A percentile compares a stretch with the other conserved stretches of the same genome.
Evolutionary conservation across 2,888 invertebrate genomes (phyloP).

Genomic region (Caenorhabditis japonica): DNA sequence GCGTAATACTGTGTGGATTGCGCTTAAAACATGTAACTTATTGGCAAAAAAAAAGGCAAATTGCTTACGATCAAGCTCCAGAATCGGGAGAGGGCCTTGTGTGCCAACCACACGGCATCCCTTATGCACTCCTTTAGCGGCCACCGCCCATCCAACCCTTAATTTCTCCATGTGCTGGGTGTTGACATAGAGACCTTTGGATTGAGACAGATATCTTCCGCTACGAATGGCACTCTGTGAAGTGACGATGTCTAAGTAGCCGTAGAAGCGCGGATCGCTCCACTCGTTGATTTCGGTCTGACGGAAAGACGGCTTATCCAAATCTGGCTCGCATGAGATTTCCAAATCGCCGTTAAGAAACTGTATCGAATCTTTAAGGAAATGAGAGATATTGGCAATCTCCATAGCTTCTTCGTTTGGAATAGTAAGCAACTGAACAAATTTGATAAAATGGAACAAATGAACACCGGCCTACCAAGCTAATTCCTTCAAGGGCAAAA

Average conservation of each 20-base stretch:
- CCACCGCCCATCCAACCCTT: slow-evolving; percentile 37
- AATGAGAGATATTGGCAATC: slow-evolving; percentile 24
- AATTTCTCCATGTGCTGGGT: slow-evolving; percentile 22
- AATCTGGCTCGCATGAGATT: slow-evolving; percentile 33
- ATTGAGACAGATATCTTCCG: slow-evolving; percentile 46
- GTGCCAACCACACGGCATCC: slow-evolving; percentile 48
- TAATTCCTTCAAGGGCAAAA: slow-evolving; percentile 44
- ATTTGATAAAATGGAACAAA: not conserved
- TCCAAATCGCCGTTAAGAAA: slow-evolving; percentile 40
- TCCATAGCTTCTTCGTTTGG: slow-evolving; percentile 24
- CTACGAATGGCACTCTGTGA: slow-evolving; percentile 48
- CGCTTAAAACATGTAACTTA: slow-evolving; percentile 24
- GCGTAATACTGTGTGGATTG: slow-evolving; percentile 50
- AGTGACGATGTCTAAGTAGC: slow-evolving; percentile 52
- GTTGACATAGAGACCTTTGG: slow-evolving; percentile 48
- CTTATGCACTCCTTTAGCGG: slow-evolving; percentile 49
- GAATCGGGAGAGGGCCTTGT: slow-evolving; percentile 30
- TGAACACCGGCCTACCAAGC: slow-evolving; percentile 3
- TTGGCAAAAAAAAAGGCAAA: no score
- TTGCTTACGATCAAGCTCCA: slow-evolving; percentile 51
- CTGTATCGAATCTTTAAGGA: slow-evolving; percentile 40
- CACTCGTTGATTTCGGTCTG: slow-evolving; percentile 44
- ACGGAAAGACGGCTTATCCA: slow-evolving; percentile 43
- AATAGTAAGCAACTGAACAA: slow-evolving; percentile 16
- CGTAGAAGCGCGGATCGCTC: slow-evolving; percentile 46